Evolutionary conservation across 2,797 vertebrate species (phyloP).

Genomic region (Pipistrellus pipistrellus): DNA sequence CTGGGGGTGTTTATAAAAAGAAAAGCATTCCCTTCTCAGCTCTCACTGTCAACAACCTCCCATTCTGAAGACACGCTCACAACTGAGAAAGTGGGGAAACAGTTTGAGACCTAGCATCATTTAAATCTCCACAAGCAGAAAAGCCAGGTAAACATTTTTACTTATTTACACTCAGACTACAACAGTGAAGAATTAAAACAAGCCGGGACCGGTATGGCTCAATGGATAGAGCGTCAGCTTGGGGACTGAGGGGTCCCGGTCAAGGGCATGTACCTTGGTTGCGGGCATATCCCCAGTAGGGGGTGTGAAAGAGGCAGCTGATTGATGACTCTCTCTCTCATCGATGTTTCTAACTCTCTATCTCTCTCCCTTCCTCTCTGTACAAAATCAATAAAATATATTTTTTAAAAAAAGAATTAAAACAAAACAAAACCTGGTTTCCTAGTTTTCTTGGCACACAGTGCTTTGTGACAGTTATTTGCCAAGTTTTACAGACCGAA

Average conservation of each 20-base stretch:
- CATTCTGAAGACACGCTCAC: constrained; percentile 60
- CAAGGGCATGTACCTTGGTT: too few species aligned
- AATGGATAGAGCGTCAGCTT: too few species aligned
- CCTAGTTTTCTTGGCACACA: neutral
- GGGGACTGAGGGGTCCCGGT: too few species aligned
- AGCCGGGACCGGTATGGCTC: too few species aligned
- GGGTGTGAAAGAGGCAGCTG: too few species aligned
- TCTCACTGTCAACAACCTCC: constrained; percentile 79
- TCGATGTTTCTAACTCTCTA: too few species aligned
- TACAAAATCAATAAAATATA: too few species aligned
- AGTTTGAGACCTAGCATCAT: constrained; percentile 68
- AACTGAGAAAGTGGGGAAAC: constrained; percentile 57
- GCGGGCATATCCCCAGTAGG: too few species aligned
- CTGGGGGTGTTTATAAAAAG: constrained; percentile 84
- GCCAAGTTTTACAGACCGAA: neutral
- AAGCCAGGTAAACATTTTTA: constrained; percentile 80
- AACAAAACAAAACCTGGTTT: neutral
- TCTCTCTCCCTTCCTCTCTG: too few species aligned
- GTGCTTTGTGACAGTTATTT: neutral
- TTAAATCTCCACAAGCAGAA: constrained; percentile 69
- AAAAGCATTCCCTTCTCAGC: constrained; percentile 74
- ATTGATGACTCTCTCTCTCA: too few species aligned
- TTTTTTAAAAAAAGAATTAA: neutral
- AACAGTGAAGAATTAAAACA: constrained; percentile 5
- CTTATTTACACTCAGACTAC: constrained; percentile 60